Evolutionary conservation across 2,797 vertebrate genomes (phyloP).

Genomic region (Nasua narica): DNA sequence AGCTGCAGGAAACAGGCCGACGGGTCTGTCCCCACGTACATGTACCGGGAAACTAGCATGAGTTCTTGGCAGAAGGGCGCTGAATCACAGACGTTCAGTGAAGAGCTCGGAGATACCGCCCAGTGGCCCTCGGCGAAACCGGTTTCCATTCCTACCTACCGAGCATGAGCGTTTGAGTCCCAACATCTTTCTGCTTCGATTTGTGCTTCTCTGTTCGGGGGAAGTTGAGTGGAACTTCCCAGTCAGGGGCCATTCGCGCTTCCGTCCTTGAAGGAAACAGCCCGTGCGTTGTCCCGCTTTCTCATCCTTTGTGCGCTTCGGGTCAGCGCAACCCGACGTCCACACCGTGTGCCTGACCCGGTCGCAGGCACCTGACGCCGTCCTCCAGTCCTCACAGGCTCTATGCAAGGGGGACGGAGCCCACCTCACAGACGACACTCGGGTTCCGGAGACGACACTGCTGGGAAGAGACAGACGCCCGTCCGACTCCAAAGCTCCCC

Average conservation of each 20-base stretch:
- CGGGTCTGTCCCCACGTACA: neutral
- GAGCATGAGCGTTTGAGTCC: neutral
- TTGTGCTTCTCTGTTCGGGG: too few relatives aligned
- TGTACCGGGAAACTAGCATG: too few relatives aligned
- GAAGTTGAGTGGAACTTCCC: neutral
- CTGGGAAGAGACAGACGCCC: neutral
- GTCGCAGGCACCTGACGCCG: rapidly evolving
- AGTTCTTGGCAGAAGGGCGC: neutral
- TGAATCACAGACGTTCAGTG: neutral
- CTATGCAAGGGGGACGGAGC: neutral
- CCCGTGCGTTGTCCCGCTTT: neutral
- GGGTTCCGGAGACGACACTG: neutral
- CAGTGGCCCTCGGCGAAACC: neutral
- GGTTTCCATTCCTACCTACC: neutral
- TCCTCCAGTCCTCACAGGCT: neutral
- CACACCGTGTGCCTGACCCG: rapidly evolving
- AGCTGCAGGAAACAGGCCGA: too few relatives aligned
- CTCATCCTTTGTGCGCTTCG: neutral
- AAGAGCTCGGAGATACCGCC: neutral
- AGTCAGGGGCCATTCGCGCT: neutral
- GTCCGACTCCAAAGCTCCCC: neutral
- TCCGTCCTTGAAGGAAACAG: neutral
- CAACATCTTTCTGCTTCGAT: rapidly evolving
- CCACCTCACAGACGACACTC: neutral
- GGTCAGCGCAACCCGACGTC: neutral